These are phyloP conservation scores for Gorsachius goisagi DNA, from an alignment of 2,113 vertebrate species.

Conservation along the genomic window DNA sequence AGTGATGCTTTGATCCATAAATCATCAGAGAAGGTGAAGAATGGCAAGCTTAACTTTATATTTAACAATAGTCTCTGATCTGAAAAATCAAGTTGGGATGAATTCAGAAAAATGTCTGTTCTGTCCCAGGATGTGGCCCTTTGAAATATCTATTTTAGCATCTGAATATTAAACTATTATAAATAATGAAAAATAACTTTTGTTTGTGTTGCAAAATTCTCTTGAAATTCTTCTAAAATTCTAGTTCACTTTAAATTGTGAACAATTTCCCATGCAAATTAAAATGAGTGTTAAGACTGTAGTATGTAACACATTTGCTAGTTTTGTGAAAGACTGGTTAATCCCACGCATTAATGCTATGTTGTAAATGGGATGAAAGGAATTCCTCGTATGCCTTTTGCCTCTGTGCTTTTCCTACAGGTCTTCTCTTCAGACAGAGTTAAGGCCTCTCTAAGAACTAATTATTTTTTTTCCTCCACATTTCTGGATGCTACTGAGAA, in stretches of 20 bases:
- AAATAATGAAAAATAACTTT: background rate
- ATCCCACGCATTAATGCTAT: background rate
- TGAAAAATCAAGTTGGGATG: background rate
- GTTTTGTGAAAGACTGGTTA: background rate
- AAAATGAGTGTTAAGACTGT: background rate
- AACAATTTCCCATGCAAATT: background rate
- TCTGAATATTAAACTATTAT: background rate
- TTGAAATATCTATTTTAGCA: background rate
- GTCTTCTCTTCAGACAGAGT: background rate
- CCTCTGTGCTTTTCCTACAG: background rate
- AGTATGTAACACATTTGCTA: background rate
- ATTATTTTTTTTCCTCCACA: background rate
- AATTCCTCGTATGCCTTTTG: background rate
- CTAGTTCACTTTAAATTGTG: background rate
- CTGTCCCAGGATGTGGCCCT: background rate
- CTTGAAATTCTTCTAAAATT: background rate
- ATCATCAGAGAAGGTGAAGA: background rate
- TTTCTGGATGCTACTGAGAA: background rate
- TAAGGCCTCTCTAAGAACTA: background rate
- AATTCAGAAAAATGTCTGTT: background rate
- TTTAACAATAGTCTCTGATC: background rate
- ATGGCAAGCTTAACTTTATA: background rate
- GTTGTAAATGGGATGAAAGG: background rate
- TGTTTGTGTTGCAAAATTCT: background rate
- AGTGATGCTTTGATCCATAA: background rate